Conservation (phyloP, 2,113 vertebrate species). For the Ptyas mucosa region DNA sequence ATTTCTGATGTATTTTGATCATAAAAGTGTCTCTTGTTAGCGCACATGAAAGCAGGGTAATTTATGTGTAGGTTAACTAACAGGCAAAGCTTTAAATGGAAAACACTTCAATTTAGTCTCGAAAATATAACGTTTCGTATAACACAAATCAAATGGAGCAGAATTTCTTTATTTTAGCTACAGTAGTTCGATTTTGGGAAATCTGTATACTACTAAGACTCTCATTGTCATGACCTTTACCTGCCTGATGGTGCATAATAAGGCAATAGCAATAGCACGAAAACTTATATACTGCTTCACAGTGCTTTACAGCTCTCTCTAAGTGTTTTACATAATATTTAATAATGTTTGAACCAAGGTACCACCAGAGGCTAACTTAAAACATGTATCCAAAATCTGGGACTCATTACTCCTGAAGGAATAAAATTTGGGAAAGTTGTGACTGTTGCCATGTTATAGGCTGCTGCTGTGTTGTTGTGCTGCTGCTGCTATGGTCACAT, state of each 20-base stretch:
- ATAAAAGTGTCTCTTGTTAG: slow-evolving; percentile 57
- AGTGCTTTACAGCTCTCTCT: too few relatives aligned
- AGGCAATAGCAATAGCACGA: not conserved
- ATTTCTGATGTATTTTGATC: slow-evolving; percentile 50
- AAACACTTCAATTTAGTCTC: slow-evolving; percentile 41
- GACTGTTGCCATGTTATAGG: not conserved
- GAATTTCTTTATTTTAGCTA: slow-evolving; percentile 29
- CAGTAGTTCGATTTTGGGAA: slow-evolving; percentile 20
- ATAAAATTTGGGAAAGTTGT: not conserved
- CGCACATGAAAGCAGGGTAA: slow-evolving; percentile 51
- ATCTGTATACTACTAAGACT: not conserved
- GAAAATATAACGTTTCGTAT: slow-evolving; percentile 30
- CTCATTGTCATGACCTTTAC: not conserved
- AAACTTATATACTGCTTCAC: too few relatives aligned
- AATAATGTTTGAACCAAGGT: not conserved
- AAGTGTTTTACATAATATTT: too few relatives aligned
- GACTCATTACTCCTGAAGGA: not conserved
- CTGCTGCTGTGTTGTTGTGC: not conserved
- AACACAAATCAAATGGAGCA: slow-evolving; percentile 26
- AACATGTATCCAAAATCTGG: not conserved
- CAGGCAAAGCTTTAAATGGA: slow-evolving; percentile 42
- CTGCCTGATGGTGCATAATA: not conserved
- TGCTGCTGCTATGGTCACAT: not conserved
- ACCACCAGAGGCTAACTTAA: not conserved
- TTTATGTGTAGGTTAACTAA: slow-evolving; percentile 45